Conservation (phyloP, 2,888 invertebrate species). For the Mythimna impura region DNA sequence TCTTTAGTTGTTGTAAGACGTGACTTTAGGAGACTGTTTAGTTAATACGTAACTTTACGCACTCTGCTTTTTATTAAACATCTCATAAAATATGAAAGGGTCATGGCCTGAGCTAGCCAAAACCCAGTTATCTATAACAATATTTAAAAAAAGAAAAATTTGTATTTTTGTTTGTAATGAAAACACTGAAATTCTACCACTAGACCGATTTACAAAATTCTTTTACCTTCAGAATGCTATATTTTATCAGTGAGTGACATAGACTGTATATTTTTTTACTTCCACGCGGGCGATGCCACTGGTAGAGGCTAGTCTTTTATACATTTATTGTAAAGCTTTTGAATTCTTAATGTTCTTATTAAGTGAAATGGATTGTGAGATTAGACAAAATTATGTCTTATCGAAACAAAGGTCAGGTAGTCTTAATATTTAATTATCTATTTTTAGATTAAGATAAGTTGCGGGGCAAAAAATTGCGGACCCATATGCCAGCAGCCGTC, state of each 20-base stretch:
- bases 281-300: no score
- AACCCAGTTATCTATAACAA: no score
- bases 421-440: slow-evolving; percentile 69
- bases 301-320: no score
- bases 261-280: no score
- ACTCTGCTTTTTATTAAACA: not conserved
- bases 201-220: no score
- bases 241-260: no score
- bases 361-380: slow-evolving; percentile 3
- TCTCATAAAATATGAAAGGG: not conserved
- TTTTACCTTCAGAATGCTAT: no score
- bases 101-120: no score
- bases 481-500: slow-evolving; percentile 88
- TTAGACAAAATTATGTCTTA: not conserved
- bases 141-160: no score
- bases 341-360: not conserved
- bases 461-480: slow-evolving; percentile 84
- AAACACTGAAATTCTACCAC: no score
- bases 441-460: slow-evolving; percentile 74
- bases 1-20: slow-evolving; percentile 16
- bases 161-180: no score
- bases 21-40: slow-evolving; percentile 4
- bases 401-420: slow-evolving; percentile 51
- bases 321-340: no score
- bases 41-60: not conserved